These are phyloP conservation scores for Grammomys surdaster DNA, from an alignment of 2,113 vertebrate genomes.

Conservation along the genomic window DNA sequence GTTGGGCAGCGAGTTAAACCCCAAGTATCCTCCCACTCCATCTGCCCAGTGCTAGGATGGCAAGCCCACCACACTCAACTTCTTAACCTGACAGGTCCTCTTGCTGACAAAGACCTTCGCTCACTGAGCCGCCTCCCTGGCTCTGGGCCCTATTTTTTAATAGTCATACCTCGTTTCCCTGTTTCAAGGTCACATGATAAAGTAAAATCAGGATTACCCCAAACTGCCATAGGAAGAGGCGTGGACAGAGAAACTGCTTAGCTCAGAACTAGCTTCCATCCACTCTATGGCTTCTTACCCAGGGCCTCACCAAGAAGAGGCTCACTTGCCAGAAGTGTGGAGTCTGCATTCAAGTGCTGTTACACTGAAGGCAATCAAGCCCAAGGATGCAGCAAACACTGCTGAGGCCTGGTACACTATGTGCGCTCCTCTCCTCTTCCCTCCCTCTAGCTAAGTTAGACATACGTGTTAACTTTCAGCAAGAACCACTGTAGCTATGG, in stretches of 20 bases:
- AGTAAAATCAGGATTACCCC: neutral
- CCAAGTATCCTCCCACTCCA: neutral
- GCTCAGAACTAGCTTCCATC: neutral
- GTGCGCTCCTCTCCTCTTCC: neutral
- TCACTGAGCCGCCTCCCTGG: neutral
- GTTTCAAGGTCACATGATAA: neutral
- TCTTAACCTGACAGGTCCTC: neutral
- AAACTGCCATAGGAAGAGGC: neutral
- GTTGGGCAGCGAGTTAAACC: neutral
- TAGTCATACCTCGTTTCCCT: neutral
- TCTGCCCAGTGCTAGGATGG: neutral
- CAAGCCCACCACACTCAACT: too few species aligned
- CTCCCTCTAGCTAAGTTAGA: neutral
- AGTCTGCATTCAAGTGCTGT: neutral
- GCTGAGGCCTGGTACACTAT: neutral
- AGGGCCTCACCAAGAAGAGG: neutral
- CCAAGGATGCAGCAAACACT: too few species aligned
- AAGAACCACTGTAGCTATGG: constrained; percentile 3
- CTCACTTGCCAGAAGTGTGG: neutral
- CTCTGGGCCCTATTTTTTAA: neutral
- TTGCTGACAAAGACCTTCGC: too few species aligned
- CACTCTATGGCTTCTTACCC: neutral
- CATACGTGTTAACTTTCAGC: neutral
- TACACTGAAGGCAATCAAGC: neutral
- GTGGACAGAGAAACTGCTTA: neutral